phyloP scores from a whole-genome alignment of 2,113 vertebrate species.

The Microtus pennsylvanicus region DNA sequence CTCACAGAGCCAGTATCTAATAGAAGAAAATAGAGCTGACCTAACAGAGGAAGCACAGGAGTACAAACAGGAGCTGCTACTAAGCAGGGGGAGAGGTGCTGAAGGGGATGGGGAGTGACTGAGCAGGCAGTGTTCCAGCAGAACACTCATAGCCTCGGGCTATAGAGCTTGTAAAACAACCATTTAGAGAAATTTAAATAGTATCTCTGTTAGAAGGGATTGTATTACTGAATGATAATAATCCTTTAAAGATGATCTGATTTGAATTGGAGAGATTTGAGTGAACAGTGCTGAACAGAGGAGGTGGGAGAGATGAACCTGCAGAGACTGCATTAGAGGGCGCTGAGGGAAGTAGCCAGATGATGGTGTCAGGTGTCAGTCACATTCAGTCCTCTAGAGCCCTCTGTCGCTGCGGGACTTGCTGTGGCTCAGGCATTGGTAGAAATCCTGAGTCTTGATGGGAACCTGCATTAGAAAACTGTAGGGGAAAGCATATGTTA shows the following conservation, averaged over 20 bases:
- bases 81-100: background rate
- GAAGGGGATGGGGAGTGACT: background rate
- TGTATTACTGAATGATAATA: slow-evolving; percentile 6
- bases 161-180: background rate
- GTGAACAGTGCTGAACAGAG: background rate
- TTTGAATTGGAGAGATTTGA: background rate
- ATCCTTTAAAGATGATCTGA: slow-evolving; percentile 7
- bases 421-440: background rate
- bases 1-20: background rate
- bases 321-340: background rate
- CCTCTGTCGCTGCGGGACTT: background rate
- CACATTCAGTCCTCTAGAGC: background rate
- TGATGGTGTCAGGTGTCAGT: background rate
- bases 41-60: background rate
- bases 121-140: background rate
- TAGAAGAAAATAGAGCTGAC: background rate
- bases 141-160: background rate
- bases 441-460: background rate
- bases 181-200: background rate
- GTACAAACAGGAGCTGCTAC: background rate
- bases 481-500: background rate
- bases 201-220: background rate
- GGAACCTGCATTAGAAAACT: slow-evolving; percentile 39
- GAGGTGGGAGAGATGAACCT: background rate
- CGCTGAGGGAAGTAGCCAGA: background rate